Base-by-base conservation (phyloP, 2,113 vertebrate genomes). In the Grammomys dolichurus region DNA sequence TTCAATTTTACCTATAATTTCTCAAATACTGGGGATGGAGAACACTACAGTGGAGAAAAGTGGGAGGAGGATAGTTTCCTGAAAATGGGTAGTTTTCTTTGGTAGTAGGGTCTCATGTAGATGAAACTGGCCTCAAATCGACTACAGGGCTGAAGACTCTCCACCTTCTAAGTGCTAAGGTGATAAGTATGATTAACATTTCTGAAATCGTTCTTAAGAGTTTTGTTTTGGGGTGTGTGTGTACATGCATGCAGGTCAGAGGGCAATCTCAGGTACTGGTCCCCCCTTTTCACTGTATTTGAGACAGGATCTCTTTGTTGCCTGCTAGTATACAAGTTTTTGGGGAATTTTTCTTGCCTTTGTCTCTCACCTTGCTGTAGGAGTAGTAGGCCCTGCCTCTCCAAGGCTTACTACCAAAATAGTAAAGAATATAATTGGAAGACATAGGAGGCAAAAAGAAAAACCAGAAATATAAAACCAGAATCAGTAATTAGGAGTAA, bases 1-100 rank as follows among this genome's bases (percentile, higher is more conserved):
- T 97, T 90, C 40, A 86, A 51, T 89, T 92, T 95, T 65, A 93
- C 22, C 5, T 40, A 65, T 9, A 65, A n/a, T 90, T 91, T 90
- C 31, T 86, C 58, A 76, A 48, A 65, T 88, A 88, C 56, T 93
- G 14, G 10, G 36, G 63, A 77, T 60, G 16, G 73, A 28, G 22
- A 77, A 58, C 6, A 77, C n/a, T n/a, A 77, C 60, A 72, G 20
- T 82, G 46, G 93, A 95, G 96, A 84, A 5, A 20, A n/a, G 8
- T 24, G 36, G 65, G 63, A 19, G 65, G 75, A 22, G 3, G 11
- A 17, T 22, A 80, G 65, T 88, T 76, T 78, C 92, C 78, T 28
- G 31, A 81, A 65, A 87, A 69, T 16, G 48, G 20, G 17, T 31
- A 84, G 54, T 87, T 95, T 58, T 73, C 36, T 58, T 76, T 56